Conservation (phyloP, 1,140 invertebrate species). For the Lutraria rhynchaena region DNA sequence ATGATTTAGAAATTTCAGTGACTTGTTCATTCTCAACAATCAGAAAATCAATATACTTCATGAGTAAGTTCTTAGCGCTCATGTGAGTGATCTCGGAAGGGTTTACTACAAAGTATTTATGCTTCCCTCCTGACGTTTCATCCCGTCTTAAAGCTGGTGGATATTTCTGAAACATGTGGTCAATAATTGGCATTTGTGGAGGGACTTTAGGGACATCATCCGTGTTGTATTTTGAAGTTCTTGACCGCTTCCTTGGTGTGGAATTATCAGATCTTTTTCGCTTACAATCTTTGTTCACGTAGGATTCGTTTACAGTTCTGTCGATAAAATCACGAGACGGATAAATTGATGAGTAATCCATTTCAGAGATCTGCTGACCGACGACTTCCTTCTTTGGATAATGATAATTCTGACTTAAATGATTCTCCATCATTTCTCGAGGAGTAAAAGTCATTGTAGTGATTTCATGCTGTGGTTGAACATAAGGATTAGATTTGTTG, state of each 20-base stretch:
- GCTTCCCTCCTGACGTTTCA: constrained; percentile 10
- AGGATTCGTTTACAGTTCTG: not conserved
- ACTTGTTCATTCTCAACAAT: constrained; percentile 72
- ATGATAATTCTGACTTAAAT: constrained; percentile 38
- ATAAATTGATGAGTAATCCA: constrained; percentile 51
- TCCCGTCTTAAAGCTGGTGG: constrained; percentile 8
- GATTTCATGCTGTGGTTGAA: constrained; percentile 22
- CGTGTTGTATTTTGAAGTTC: constrained; percentile 45
- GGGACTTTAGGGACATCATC: constrained; percentile 30
- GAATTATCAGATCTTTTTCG: not conserved
- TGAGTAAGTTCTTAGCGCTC: constrained; percentile 58
- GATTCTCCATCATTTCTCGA: constrained; percentile 40
- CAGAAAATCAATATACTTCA: constrained; percentile 70
- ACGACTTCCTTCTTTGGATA: constrained; percentile 10
- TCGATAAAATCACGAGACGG: constrained; percentile 51
- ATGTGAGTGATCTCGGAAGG: constrained; percentile 60
- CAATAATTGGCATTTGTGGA: constrained; percentile 39
- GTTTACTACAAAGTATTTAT: constrained; percentile 56
- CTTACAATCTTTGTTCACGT: not conserved
- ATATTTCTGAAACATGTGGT: constrained; percentile 24
- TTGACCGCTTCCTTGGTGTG: not conserved
- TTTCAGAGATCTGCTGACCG: constrained; percentile 9
- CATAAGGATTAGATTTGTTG: not conserved
- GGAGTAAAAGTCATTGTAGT: constrained; percentile 48
- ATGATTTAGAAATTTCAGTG: constrained; percentile 68